Evolutionary conservation across 2,797 vertebrate genomes (phyloP), one percentile per base, ranked within the genome.

Genomic region (Spinus olivaceus): DNA sequence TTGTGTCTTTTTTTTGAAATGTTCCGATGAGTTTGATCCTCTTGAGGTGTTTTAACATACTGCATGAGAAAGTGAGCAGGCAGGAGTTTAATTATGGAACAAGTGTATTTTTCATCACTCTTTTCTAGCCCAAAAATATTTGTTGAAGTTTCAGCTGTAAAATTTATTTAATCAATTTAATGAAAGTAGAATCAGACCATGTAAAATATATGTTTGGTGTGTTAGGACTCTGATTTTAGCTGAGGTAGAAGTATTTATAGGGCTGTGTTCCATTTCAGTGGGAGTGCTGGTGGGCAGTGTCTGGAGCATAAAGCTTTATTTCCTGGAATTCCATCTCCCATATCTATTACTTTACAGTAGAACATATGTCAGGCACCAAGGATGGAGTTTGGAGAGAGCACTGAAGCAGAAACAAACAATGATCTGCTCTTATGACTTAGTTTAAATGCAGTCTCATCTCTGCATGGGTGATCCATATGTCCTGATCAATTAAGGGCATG

Each of bases 401-500:
- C 21, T 66, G 74, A 63, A 77, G 64, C 70, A 77, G 83, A 86
- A 96, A 47, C 27, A 59, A 73, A n/a, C 33, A 80, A 28, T 27
- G 46, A 63, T 93, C 70, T 86, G 51, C 47, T 80, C 80, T 70
- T 77, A 66, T 53, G 70, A 46, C n/a, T 81, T 41, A 41, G 42
- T 69, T 77, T 81, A 57, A 92, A 25, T 6, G 33, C 27, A 35
- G 7, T 32, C 59, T 70, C 66, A 30, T 86, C 71, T 86, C 74
- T 82, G 67, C 49, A 37, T 71, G 72, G 30, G 33, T 80, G 82
- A 44, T 88, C 80, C 61, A 3, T 64, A 39, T 59, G 71, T 94
- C 78, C 63, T 93, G 67, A 82, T 87, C 64, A 92, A 64, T 92
- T 93, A 82, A 80, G 81, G 81, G 12, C 76, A 82, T 64, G 28